Base-by-base conservation (phyloP, 2,113 vertebrate genomes). In the Rynchops niger region DNA sequence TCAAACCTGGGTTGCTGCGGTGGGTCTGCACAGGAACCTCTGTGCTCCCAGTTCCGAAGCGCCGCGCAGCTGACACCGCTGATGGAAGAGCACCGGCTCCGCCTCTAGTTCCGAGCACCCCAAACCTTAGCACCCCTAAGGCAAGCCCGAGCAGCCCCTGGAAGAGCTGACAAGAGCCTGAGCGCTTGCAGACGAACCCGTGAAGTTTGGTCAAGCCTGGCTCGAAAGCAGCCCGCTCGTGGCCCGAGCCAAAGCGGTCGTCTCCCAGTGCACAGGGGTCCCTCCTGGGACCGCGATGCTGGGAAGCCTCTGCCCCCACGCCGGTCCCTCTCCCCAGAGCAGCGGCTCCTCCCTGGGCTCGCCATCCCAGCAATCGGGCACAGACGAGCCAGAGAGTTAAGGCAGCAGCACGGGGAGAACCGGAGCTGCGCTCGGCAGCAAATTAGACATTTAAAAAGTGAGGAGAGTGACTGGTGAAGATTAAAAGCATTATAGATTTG, bases 401-500 rank as follows among this genome's bases (percentile, higher is more conserved):
- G 36, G 69, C 8, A 1, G 67, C 5, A 3, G 77, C 55, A 15
- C 66, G 4, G 82, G 23, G 84, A 95, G 93, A 93, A 89, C 4
- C 63, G 82, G 90, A 76, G 96, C 93, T 0, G 55, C 23, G 71
- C 95, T 97, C 6, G 1, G 95, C 96, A 93, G 95, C 97, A 97
- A 97, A 98, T 97, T 71, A 97, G 97, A 83, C 96, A 79, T 97
- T 97, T 97, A 89, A 97, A 97, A 97, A 86, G 91, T 62, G 84
- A 90, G 97, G 74, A 40, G 95, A 70, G 93, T 3, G 95, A 89
- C 94, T 91, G 96, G 97, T 2, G 52, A 93, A 97, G 98, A 98
- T 97, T 95, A 98, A 98, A 97, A 19, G 79, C 47, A 5, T 96
- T 97, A 96, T 90, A 96, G 97, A 97, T 97, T 71, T 95, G 96